A percentile compares a stretch with the other conserved stretches of the same genome.
These are phyloP conservation scores for Celastrina argiolus DNA, from an alignment of 2,888 invertebrate genomes.

Conservation along the genomic window DNA sequence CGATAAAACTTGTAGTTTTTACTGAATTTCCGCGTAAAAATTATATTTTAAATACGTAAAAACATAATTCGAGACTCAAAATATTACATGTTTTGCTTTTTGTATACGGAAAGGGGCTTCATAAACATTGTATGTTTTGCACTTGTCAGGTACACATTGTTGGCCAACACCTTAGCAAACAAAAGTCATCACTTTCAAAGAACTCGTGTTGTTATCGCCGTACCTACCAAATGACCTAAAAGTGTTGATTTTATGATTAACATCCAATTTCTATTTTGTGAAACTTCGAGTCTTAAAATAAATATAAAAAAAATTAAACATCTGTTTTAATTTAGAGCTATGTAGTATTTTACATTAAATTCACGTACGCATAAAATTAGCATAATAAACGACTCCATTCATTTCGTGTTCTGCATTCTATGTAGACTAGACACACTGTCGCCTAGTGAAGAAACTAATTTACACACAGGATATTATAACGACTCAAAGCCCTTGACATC, in stretches of 20 bases:
- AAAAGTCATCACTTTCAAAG: constrained; percentile 18
- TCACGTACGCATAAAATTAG: too few species aligned
- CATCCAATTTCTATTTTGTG: constrained; percentile 7
- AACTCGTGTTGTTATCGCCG: neutral
- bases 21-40: neutral
- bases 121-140: neutral
- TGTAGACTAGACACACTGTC: neutral
- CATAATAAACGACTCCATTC: too few species aligned
- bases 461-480: neutral
- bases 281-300: neutral
- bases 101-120: neutral
- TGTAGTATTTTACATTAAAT: too few species aligned
- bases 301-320: too few species aligned
- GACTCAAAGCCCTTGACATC: constrained; percentile 3
- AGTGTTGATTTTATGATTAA: constrained; percentile 14
- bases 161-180: constrained; percentile 16
- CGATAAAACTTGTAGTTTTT: neutral
- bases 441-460: neutral
- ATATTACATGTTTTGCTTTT: neutral
- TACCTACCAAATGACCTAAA: too few species aligned
- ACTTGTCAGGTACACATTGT: neutral
- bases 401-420: neutral
- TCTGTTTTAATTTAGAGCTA: too few species aligned
- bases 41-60: neutral
- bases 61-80: neutral